phyloP scores from a whole-genome alignment of 2,888 invertebrate species.

The Lordiphosa fenestrarum region DNA sequence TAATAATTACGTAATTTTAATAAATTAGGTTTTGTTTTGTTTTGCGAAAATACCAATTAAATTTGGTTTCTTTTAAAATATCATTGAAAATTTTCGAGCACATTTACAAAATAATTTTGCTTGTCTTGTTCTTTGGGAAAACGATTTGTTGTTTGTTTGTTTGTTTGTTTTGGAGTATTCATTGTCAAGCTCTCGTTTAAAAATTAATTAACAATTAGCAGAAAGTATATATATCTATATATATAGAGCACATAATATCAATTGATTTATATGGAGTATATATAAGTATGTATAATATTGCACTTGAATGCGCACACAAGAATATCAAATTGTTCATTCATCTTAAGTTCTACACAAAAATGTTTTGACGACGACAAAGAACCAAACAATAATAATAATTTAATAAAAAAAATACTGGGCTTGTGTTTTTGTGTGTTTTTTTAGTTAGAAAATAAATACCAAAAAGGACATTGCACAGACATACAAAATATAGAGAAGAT shows the following conservation, averaged over 20 bases:
- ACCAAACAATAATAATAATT: not conserved
- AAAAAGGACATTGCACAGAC: conserved; percentile 14
- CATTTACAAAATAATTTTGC: conserved; percentile 41
- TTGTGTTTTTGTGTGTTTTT: conserved; percentile 16
- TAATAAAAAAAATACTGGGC: conserved; percentile 28
- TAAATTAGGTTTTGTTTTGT: conserved; percentile 24
- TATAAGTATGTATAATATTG: conserved; percentile 36
- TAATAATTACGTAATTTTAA: conserved; percentile 20
- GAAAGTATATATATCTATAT: conserved; percentile 26
- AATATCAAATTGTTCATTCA: conserved; percentile 24
- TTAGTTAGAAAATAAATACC: conserved; percentile 15
- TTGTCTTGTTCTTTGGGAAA: conserved; percentile 30
- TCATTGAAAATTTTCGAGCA: conserved; percentile 49
- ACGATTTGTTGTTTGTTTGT: conserved; percentile 2
- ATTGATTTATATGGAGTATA: conserved; percentile 32
- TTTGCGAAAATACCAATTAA: conserved; percentile 27
- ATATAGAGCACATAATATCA: conserved; percentile 43
- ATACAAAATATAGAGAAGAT: conserved; percentile 18
- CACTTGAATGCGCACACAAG: conserved; percentile 32
- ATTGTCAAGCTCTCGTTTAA: conserved; percentile 60
- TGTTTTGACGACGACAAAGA: not conserved
- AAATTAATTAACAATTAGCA: conserved; percentile 67
- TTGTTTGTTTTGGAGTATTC: conserved; percentile 37
- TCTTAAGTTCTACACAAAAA: conserved; percentile 4
- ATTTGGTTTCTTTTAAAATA: conserved; percentile 36